A percentile compares a stretch with the other conserved stretches of the same genome.
Conservation (phyloP, 1,140 invertebrate species). For the Micrasema longulum region DNA sequence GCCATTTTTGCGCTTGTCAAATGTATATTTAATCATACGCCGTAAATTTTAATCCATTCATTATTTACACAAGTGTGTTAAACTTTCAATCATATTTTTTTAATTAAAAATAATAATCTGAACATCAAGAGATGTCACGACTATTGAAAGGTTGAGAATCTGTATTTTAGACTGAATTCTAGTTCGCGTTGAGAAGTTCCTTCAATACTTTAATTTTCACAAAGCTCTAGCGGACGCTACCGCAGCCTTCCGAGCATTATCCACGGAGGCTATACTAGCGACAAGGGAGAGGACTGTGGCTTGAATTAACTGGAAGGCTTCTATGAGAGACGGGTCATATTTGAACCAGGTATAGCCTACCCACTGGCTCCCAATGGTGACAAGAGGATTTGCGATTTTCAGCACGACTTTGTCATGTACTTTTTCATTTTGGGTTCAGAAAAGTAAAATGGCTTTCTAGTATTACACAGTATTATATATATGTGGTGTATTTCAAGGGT, state of each 20-base stretch:
- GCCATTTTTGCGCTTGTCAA: too few species aligned
- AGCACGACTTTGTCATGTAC: not conserved
- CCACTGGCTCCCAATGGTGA: not conserved
- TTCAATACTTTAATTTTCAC: conserved; percentile 25
- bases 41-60: too few species aligned
- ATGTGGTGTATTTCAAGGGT: too few species aligned
- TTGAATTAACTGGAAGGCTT: conserved; percentile 20
- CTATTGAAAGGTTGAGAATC: too few species aligned
- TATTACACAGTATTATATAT: too few species aligned
- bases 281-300: not conserved
- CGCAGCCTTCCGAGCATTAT: conserved; percentile 5
- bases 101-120: too few species aligned
- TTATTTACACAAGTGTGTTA: too few species aligned
- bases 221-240: not conserved
- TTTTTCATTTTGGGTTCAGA: not conserved
- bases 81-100: too few species aligned
- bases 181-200: not conserved
- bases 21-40: too few species aligned
- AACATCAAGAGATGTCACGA: too few species aligned
- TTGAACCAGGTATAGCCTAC: conserved; percentile 13
- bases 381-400: conserved; percentile 36
- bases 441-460: not conserved
- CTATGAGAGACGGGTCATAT: conserved; percentile 16
- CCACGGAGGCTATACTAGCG: conserved; percentile 4
- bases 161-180: not conserved